A percentile compares a stretch with the other conserved stretches of the same genome.
Conservation (phyloP, 2,797 vertebrate genomes). For the Spea hammondii region DNA sequence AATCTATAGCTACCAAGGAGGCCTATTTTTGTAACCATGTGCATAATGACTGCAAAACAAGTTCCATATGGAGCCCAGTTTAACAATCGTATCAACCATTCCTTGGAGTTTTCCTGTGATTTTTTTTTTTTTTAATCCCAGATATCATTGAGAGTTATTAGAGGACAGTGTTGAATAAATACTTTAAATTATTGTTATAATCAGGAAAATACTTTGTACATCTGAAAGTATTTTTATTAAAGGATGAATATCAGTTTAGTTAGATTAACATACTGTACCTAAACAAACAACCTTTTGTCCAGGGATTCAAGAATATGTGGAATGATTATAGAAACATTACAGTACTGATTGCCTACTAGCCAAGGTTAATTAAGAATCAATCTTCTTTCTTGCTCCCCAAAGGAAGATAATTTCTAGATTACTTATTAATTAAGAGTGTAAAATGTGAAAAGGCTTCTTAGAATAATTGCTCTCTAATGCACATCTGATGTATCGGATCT, state of each 20-base stretch:
- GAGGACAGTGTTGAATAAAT: too few species aligned
- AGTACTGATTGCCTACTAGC: slow-evolving; percentile 25
- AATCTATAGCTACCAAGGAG: too few species aligned
- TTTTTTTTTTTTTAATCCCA: not conserved
- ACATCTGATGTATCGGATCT: slow-evolving; percentile 27
- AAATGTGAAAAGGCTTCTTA: slow-evolving; percentile 41
- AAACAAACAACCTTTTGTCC: not conserved
- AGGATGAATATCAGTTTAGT: not conserved
- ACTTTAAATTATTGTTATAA: too few species aligned
- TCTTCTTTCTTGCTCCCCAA: slow-evolving; percentile 44
- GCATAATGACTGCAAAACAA: not conserved
- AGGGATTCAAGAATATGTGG: slow-evolving; percentile 6
- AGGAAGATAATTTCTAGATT: slow-evolving; percentile 44
- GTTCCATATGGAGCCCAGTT: not conserved
- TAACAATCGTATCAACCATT: not conserved
- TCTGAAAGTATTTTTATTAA: too few species aligned
- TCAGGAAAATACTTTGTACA: too few species aligned
- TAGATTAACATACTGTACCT: not conserved
- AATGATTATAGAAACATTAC: slow-evolving; percentile 20
- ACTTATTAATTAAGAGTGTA: slow-evolving; percentile 47
- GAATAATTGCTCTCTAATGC: slow-evolving; percentile 49
- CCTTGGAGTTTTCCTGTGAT: not conserved
- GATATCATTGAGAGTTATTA: too few species aligned
- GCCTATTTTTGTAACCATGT: not conserved
- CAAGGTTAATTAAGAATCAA: slow-evolving; percentile 49